phyloP scores from a whole-genome alignment of 2,888 invertebrate genomes.

The Trichogramma dendrolimi region DNA sequence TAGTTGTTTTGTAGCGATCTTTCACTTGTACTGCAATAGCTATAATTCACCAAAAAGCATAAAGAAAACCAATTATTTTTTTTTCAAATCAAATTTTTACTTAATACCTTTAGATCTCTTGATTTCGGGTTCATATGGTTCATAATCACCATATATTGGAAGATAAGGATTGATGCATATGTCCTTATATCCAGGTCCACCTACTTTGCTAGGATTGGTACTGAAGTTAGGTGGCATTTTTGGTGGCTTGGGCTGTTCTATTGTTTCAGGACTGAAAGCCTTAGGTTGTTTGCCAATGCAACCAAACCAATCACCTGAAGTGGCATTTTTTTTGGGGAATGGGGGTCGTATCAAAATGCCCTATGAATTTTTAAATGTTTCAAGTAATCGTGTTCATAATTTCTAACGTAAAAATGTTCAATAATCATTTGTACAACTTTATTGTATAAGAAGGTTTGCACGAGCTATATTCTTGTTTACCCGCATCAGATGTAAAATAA shows the following conservation, averaged over 20 bases:
- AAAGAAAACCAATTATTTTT: neutral
- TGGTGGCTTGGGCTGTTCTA: constrained; percentile 25
- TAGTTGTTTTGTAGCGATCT: neutral
- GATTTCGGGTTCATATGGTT: constrained; percentile 35
- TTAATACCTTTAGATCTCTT: constrained; percentile 12
- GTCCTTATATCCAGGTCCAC: constrained; percentile 56
- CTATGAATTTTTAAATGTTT: neutral
- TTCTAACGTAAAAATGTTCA: no score
- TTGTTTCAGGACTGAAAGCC: constrained; percentile 40
- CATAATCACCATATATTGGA: constrained; percentile 27
- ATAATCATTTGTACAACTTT: neutral
- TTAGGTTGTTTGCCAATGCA: constrained; percentile 49
- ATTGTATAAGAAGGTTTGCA: no score
- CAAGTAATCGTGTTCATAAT: neutral
- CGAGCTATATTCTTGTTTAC: no score
- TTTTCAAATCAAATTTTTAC: neutral
- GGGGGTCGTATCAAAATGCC: constrained; percentile 3
- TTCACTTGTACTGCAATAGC: no score
- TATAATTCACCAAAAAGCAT: no score
- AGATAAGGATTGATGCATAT: constrained; percentile 55
- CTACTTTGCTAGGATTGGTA: constrained; percentile 43
- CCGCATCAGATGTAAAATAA: neutral
- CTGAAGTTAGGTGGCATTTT: constrained; percentile 35
- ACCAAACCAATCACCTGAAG: constrained; percentile 57
- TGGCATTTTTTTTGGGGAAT: constrained; percentile 50